Base-by-base conservation (phyloP, 2,888 invertebrate genomes). In the Odontocerum albicorne region DNA sequence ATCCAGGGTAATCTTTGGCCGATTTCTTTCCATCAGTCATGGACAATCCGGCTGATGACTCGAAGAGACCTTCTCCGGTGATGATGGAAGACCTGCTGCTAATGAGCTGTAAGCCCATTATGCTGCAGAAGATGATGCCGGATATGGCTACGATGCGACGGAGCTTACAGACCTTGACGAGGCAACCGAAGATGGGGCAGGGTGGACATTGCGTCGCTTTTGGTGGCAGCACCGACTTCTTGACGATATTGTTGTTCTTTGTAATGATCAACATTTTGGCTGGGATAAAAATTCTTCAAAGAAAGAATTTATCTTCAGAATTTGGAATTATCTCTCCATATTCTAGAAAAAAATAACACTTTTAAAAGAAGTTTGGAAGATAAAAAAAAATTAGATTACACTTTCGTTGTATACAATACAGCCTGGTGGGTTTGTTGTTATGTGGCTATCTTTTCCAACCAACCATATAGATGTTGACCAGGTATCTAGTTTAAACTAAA, bases 1-100 rank as follows among this genome's bases (percentile, higher is more conserved):
- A 60, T 8, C 63, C 67, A 62, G 22, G 77, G 73, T 12, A 76
- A 75, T 62, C 66, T 69, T 62, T 77, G 73, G 61, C 73, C 70
- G 66, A 21, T 35, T 38, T 55, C 36, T 39, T 55, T 43, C 67
- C 68, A 67, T 70, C 70, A 1, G 70, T 66, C 3, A 20, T 40
- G 2, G 40, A 20, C 22, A 33, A 22, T 8, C 13, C 35, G 4
- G 8, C 35, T 7, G 27, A 27, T 10, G 27, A 27, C 4, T 4
- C 4, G 27, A 16, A 16, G 6, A 27, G 13, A 16, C 12, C 16
- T 15, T 17, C 13, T 4, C 22, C 13, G 8, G 31, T 15, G 17
- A n/a, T n/a, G 7, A 36, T 6, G 6, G 35, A 33, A 20, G 36
- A 38, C 22, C 17, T 38, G 27, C 22, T 31, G 52, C 38, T 12